phyloP scores from a whole-genome alignment of 2,113 vertebrate species.

The Meles meles region DNA sequence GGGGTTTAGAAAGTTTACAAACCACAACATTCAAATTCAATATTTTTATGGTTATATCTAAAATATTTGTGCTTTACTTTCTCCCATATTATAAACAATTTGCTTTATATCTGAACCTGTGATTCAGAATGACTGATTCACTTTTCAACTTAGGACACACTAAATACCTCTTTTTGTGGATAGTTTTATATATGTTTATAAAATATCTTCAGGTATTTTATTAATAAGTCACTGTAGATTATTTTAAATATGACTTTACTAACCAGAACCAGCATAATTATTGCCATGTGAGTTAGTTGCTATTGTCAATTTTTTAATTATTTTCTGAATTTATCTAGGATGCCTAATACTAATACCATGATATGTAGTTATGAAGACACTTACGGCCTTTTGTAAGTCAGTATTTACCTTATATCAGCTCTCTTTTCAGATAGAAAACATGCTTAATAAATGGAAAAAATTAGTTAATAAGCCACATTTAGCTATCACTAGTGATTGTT shows the following conservation, averaged over 20 bases:
- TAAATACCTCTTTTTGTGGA: not conserved
- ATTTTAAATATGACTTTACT: not conserved
- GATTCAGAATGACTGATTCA: not conserved
- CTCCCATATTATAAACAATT: not conserved
- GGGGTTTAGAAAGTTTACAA: not conserved
- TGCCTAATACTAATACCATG: not conserved
- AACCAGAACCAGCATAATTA: not conserved
- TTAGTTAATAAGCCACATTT: not conserved
- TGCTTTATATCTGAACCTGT: not conserved
- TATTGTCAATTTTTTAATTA: not conserved
- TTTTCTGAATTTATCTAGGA: conserved; percentile 2
- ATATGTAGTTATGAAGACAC: not conserved
- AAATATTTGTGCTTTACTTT: not conserved
- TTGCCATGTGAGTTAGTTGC: not conserved
- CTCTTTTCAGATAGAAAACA: not conserved
- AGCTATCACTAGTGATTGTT: not conserved
- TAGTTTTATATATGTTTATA: not conserved
- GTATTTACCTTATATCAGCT: not conserved
- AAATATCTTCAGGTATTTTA: not conserved
- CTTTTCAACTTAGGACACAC: not conserved
- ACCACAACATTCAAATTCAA: not conserved
- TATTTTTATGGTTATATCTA: not conserved
- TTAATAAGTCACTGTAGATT: not conserved
- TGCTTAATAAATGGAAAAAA: not conserved
- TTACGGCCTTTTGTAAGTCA: not conserved